These are phyloP conservation scores for Micropoecilia bifurca DNA, from an alignment of 2,797 vertebrate species.

Conservation along the genomic window DNA sequence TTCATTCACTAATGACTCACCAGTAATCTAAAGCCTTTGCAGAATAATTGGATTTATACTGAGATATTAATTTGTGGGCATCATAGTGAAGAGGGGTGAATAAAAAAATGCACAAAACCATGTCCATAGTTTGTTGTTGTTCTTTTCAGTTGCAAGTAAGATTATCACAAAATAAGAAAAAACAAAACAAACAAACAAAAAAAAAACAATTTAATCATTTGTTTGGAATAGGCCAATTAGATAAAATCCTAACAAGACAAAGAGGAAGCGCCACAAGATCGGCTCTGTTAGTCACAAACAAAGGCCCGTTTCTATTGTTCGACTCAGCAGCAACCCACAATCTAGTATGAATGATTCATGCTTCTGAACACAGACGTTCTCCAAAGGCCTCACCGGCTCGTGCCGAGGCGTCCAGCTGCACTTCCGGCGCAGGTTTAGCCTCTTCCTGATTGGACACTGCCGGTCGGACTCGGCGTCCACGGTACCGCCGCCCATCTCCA, in stretches of 20 bases:
- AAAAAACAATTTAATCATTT: neutral
- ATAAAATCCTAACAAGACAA: neutral
- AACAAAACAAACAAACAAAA: neutral
- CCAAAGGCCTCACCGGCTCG: slow-evolving; percentile 86
- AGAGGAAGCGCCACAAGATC: neutral
- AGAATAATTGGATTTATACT: neutral
- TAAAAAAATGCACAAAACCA: neutral
- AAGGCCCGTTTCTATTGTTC: slow-evolving; percentile 19
- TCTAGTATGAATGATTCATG: slow-evolving; percentile 38
- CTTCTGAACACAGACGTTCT: slow-evolving; percentile 1
- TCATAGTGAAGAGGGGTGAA: neutral
- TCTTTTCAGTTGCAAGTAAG: neutral
- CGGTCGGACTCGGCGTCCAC: slow-evolving; percentile 45
- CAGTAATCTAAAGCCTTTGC: neutral
- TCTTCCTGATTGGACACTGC: slow-evolving; percentile 80
- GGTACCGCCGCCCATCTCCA: slow-evolving; percentile 83
- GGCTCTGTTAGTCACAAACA: slow-evolving; percentile 2
- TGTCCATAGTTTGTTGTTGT: neutral
- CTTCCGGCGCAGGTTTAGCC: slow-evolving; percentile 89
- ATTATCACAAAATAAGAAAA: neutral
- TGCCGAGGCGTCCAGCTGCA: slow-evolving; percentile 92
- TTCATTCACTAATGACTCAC: neutral
- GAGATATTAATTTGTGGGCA: neutral
- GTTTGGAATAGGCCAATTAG: neutral
- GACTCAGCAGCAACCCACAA: slow-evolving; percentile 3